Base-by-base conservation (phyloP, 2,113 vertebrate genomes). In the Lasiurus cinereus region DNA sequence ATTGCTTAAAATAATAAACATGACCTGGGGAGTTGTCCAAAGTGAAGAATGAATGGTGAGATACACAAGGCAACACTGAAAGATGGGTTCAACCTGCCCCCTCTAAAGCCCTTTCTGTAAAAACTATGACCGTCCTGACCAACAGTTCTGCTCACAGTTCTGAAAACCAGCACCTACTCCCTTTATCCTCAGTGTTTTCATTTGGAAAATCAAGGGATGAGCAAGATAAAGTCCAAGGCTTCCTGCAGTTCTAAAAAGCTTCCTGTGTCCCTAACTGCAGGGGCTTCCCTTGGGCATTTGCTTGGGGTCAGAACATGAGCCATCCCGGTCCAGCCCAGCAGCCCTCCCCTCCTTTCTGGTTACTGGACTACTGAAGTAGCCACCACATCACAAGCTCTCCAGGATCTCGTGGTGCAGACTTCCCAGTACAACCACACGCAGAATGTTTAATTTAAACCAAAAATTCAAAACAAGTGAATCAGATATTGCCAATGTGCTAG, bases 81-180 rank as follows among this genome's bases (percentile, higher is more conserved):
- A 3, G 2, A 0, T 0, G 3, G 6, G 10, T 3, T 6, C 11
- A 8, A 1, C 13, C 0, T 0, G 0, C 5, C 6, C 13, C 29
- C 22, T 3, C 6, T 8, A 2, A 3, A 4, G 2, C 5, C 1
- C 4, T 7, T 29, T 12, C 67, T 29, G 1, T 27, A 21, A 21
- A 52, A 14, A n/a, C 29, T n/a, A 1, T 15, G 7, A 2, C 11
- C 8, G 2, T 2, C 29, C 5, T 24, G 8, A 16, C 19, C 76
- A 24, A 2, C 5, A 6, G 13, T 1, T 15, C 82, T 14, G 12
- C 12, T 12, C 11, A 2, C 11, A 11, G 12, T 6, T n/a, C 62
- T 0, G 11, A n/a, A 72, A n/a, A 29, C 16, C 21, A 50, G 2
- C 67, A 8, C 0, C 0, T 6, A 18, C 9, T n/a, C 24, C 8